A percentile compares a stretch with the other conserved stretches of the same genome.
Conservation (phyloP, 2,797 vertebrate species). For the Myotis planiceps region DNA sequence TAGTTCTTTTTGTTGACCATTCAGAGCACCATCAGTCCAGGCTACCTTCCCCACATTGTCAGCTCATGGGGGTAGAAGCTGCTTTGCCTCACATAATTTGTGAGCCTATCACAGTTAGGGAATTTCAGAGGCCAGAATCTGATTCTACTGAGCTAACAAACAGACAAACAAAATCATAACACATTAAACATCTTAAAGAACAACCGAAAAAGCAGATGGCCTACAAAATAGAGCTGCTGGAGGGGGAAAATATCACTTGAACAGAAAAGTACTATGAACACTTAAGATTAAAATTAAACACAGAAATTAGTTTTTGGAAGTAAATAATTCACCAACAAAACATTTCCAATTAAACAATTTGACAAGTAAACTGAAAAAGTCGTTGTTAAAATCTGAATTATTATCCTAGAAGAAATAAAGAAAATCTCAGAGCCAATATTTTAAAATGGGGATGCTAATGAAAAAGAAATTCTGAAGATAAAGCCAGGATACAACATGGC, state of each 20-base stretch:
- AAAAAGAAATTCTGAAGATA: slow-evolving; percentile 1
- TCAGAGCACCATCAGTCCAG: not conserved
- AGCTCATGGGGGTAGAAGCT: not conserved
- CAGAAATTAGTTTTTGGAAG: not conserved
- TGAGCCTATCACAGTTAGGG: not conserved
- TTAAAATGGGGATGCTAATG: slow-evolving; percentile 2
- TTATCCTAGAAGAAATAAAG: not conserved
- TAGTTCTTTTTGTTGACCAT: not conserved
- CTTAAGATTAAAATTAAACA: not conserved
- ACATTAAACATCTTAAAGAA: not conserved
- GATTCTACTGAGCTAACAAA: not conserved
- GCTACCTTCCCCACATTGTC: not conserved
- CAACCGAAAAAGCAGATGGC: not conserved
- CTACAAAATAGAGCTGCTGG: not conserved
- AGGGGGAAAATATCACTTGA: not conserved
- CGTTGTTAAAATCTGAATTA: not conserved
- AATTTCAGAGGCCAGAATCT: not conserved
- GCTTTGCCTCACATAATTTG: not conserved
- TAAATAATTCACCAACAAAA: not conserved
- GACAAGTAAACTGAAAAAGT: not conserved
- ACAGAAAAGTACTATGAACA: not conserved
- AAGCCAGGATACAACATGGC: not conserved
- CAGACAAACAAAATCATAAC: not conserved
- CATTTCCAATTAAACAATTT: not conserved
- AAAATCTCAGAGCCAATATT: not conserved